Evolutionary conservation across 2,797 vertebrate genomes (phyloP).

Genomic region (Perodicticus potto): DNA sequence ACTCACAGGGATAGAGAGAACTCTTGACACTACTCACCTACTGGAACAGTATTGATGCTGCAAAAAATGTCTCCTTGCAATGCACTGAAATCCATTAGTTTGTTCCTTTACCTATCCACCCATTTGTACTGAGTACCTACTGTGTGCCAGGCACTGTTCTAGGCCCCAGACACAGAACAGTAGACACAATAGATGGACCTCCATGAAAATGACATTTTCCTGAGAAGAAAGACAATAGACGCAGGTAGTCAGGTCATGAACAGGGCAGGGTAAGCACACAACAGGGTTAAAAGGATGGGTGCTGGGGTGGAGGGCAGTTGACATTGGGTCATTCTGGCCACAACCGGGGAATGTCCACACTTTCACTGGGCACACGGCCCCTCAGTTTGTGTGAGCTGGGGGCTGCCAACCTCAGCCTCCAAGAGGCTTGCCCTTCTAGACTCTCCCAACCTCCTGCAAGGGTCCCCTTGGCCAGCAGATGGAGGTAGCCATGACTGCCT

Average conservation of each 20-base stretch:
- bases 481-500: background rate
- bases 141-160: background rate
- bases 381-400: background rate
- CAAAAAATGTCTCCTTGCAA: background rate
- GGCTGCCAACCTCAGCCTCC: accelerated
- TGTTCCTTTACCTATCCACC: background rate
- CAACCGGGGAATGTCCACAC: accelerated
- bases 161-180: background rate
- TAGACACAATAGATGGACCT: accelerated
- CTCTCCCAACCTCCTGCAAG: background rate
- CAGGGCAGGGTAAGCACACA: background rate
- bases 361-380: background rate
- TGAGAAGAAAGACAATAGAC: background rate
- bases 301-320: accelerated
- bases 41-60: background rate
- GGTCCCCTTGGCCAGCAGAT: accelerated
- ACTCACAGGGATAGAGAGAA: no score
- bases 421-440: background rate
- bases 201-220: background rate
- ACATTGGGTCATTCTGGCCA: no score
- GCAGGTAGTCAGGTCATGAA: no score
- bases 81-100: background rate
- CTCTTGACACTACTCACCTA: no score
- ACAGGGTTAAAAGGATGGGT: accelerated
- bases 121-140: background rate